Evolutionary conservation across 1,140 invertebrate species (phyloP).

Genomic region (Acromyrmex heyeri): DNA sequence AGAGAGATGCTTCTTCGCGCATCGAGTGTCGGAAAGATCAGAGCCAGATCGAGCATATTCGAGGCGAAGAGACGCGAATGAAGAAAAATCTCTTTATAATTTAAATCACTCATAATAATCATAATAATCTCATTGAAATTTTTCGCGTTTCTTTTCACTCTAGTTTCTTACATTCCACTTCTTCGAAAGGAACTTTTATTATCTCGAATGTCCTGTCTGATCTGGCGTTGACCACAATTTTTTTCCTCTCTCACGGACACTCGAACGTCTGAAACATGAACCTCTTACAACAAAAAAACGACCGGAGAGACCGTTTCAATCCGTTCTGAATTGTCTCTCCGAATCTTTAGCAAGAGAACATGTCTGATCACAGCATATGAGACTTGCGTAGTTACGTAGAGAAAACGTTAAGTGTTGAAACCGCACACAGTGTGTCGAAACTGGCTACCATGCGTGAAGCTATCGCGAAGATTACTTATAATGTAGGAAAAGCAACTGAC

Average conservation of each 20-base stretch:
- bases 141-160: not conserved
- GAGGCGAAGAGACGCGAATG: not conserved
- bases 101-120: not conserved
- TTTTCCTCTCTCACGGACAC: not conserved
- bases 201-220: constrained; percentile 1
- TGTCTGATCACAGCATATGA: constrained; percentile 52
- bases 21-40: constrained; percentile 2
- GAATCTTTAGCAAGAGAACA: constrained; percentile 40
- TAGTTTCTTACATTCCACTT: not conserved
- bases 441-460: constrained; percentile 11
- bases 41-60: constrained; percentile 41
- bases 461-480: constrained; percentile 30
- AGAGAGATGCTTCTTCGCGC: not conserved
- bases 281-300: not conserved
- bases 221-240: constrained; percentile 33
- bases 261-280: not conserved
- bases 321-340: constrained; percentile 25
- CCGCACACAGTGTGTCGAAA: not conserved
- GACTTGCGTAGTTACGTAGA: constrained; percentile 50
- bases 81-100: not conserved
- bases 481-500: constrained; percentile 25
- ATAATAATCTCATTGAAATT: constrained; percentile 8
- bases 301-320: constrained; percentile 39
- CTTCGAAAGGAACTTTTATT: not conserved
- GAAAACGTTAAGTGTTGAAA: constrained; percentile 32